A percentile compares a stretch with the other conserved stretches of the same genome.
Conservation (phyloP, 2,113 vertebrate genomes). For the Clarias gariepinus region DNA sequence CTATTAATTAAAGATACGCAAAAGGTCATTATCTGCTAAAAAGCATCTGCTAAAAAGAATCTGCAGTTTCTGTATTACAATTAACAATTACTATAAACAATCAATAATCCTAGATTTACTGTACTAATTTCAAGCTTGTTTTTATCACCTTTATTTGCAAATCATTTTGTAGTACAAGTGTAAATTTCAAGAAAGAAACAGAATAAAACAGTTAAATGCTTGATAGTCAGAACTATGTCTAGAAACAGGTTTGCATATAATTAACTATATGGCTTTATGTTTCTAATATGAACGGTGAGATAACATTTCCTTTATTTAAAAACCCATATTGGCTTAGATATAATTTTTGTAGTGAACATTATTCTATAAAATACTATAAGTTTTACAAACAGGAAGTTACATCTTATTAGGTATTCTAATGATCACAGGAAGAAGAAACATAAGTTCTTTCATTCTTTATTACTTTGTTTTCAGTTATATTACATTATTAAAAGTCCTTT, state of each 20-base stretch:
- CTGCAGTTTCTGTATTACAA: background rate
- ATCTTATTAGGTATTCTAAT: background rate
- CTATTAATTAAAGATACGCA: background rate
- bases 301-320: background rate
- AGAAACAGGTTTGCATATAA: too few relatives aligned
- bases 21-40: background rate
- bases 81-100: too few relatives aligned
- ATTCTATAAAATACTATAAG: background rate
- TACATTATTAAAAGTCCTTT: background rate
- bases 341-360: background rate
- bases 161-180: background rate
- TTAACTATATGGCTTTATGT: background rate
- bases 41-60: background rate
- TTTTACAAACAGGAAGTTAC: background rate
- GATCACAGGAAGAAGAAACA: background rate
- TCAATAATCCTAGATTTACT: too few relatives aligned
- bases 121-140: background rate
- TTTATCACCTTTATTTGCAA: too few relatives aligned
- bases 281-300: background rate
- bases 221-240: background rate
- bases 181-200: background rate
- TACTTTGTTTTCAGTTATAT: background rate
- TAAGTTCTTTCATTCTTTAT: background rate
- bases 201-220: background rate
- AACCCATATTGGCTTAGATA: background rate